Conservation (phyloP, 2,888 invertebrate species). For the Tryphoninae sp. region DNA sequence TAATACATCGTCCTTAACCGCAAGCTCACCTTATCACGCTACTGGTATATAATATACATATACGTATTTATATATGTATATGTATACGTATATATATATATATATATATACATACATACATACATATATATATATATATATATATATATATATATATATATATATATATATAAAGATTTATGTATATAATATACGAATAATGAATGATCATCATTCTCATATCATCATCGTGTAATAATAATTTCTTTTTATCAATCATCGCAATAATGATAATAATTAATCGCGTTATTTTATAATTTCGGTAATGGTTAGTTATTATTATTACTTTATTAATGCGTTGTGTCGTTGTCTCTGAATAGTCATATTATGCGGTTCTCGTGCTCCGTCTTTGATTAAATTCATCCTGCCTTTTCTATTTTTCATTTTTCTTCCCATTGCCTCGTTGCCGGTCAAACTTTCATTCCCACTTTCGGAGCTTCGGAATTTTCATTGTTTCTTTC, state of each 20-base stretch:
- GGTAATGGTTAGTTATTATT: constrained; percentile 71
- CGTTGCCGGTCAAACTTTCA: constrained; percentile 9
- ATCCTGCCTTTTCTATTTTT: constrained; percentile 47
- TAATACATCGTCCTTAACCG: constrained; percentile 66
- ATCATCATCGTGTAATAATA: constrained; percentile 62
- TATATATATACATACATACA: constrained; percentile 65
- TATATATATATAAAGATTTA: constrained; percentile 65
- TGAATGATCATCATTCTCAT: constrained; percentile 64
- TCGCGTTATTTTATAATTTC: constrained; percentile 62
- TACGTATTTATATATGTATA: constrained; percentile 42
- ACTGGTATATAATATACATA: constrained; percentile 58
- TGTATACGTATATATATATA: constrained; percentile 55
- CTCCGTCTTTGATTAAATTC: constrained; percentile 3
- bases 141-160: constrained; percentile 55
- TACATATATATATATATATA: constrained; percentile 64
- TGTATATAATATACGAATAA: constrained; percentile 62
- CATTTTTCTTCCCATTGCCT: constrained; percentile 32
- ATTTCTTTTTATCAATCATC: constrained; percentile 50
- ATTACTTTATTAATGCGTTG: constrained; percentile 80
- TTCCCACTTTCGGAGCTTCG: constrained; percentile 29
- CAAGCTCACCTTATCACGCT: constrained; percentile 65
- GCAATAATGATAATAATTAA: constrained; percentile 60
- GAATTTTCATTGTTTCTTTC: constrained; percentile 24
- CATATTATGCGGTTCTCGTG: constrained; percentile 70
- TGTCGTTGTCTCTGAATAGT: constrained; percentile 81